Evolutionary conservation across 2,113 vertebrate species (phyloP).

Genomic region (Gopherus evgoodei): DNA sequence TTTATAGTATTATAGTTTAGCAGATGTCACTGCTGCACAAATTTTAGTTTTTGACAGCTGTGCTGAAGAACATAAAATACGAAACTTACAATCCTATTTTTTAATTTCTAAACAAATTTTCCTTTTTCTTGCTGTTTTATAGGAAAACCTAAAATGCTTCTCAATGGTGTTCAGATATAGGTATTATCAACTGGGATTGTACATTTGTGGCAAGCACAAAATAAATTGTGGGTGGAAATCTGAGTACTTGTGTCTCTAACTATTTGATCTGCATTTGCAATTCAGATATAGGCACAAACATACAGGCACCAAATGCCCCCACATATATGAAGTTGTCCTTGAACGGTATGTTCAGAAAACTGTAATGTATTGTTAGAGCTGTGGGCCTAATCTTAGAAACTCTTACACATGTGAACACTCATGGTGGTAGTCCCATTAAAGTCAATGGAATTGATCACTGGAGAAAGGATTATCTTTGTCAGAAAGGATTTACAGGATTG

Average conservation of each 20-base stretch:
- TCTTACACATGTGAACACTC: not conserved
- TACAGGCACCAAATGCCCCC: rapidly evolving
- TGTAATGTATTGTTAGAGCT: not conserved
- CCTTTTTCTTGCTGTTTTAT: not conserved
- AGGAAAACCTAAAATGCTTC: not conserved
- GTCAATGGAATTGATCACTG: not conserved
- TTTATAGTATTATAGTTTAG: not conserved
- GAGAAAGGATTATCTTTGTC: not conserved
- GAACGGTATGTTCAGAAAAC: not conserved
- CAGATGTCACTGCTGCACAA: not conserved
- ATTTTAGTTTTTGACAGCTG: not conserved
- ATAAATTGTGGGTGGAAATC: not conserved
- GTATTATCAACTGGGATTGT: not conserved
- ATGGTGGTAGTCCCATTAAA: not conserved
- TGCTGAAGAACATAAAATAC: rapidly evolving
- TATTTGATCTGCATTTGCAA: not conserved
- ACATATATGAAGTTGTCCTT: not conserved
- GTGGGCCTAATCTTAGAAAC: conserved; percentile 26
- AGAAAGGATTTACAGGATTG: not conserved
- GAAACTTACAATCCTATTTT: not conserved
- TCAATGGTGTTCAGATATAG: not conserved
- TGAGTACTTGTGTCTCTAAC: not conserved
- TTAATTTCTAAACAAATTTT: not conserved
- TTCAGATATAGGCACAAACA: not conserved
- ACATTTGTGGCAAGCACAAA: not conserved